phyloP scores from a whole-genome alignment of 2,888 invertebrate species.

The Trissonchulus latispiculum region DNA sequence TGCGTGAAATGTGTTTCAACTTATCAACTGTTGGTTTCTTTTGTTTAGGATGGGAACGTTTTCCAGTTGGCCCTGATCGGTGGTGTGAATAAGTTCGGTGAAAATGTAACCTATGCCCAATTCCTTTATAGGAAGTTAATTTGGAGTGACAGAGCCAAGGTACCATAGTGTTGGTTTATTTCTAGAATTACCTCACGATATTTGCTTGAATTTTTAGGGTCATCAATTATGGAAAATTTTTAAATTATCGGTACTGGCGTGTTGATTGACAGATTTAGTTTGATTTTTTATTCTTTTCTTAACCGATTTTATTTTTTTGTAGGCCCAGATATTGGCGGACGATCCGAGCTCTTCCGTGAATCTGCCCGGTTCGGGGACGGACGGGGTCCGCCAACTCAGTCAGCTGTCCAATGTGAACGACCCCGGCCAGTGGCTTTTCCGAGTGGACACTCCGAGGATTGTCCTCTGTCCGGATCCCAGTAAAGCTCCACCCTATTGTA shows the following conservation, averaged over 20 bases:
- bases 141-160: constrained; percentile 39
- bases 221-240: too few relatives aligned
- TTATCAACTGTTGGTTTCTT: too few relatives aligned
- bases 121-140: constrained; percentile 36
- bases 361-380: constrained; percentile 40
- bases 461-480: constrained; percentile 33
- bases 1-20: too few relatives aligned
- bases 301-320: too few relatives aligned
- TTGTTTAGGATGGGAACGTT: constrained; percentile 34
- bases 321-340: constrained; percentile 37
- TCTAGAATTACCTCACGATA: too few relatives aligned
- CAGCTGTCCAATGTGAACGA: constrained; percentile 36
- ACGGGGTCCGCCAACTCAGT: constrained; percentile 35
- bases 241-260: too few relatives aligned
- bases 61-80: constrained; percentile 36
- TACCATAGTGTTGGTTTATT: too few relatives aligned
- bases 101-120: constrained; percentile 35
- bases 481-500: constrained; percentile 40
- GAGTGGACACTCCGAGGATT: constrained; percentile 29
- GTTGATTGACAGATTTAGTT: too few relatives aligned
- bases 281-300: too few relatives aligned
- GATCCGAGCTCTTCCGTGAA: constrained; percentile 34
- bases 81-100: constrained; percentile 30
- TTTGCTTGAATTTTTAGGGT: too few relatives aligned
- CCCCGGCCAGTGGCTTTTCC: constrained; percentile 29